phyloP scores from a whole-genome alignment of 2,888 invertebrate species.

The Ceriagrion tenellum region DNA sequence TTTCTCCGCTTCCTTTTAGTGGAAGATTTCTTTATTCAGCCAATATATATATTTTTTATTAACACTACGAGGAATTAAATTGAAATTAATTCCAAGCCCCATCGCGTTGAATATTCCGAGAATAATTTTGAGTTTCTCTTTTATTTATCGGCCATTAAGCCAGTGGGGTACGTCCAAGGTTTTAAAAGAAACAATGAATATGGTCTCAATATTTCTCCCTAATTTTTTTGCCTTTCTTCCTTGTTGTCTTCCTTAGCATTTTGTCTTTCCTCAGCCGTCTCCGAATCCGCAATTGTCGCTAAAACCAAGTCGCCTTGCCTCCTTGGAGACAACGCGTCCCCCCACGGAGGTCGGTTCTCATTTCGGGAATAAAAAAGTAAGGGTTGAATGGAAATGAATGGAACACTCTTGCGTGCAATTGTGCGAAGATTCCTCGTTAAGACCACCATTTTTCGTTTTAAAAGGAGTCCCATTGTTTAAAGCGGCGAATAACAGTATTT shows the following conservation, averaged over 20 bases:
- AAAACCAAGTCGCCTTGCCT: neutral
- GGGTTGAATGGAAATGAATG: neutral
- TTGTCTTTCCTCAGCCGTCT: neutral
- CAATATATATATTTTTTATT: neutral
- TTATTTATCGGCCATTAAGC: neutral
- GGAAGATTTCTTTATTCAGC: neutral
- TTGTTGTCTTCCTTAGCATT: no score
- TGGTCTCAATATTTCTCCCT: neutral
- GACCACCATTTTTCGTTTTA: neutral
- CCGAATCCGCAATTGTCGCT: neutral
- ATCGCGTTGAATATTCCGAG: neutral
- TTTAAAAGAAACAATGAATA: neutral
- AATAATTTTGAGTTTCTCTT: neutral
- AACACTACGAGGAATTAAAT: neutral
- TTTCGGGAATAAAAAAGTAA: neutral
- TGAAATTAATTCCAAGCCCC: neutral
- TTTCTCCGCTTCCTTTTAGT: neutral
- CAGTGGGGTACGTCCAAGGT: neutral
- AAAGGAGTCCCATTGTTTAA: neutral
- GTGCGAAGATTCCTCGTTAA: slow-evolving; percentile 12
- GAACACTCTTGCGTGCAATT: neutral
- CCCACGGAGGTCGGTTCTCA: neutral
- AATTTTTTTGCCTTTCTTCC: neutral
- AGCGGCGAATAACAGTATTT: neutral
- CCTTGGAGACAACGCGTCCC: neutral